Base-by-base conservation (phyloP, 2,113 vertebrate species). In the Alces alces region DNA sequence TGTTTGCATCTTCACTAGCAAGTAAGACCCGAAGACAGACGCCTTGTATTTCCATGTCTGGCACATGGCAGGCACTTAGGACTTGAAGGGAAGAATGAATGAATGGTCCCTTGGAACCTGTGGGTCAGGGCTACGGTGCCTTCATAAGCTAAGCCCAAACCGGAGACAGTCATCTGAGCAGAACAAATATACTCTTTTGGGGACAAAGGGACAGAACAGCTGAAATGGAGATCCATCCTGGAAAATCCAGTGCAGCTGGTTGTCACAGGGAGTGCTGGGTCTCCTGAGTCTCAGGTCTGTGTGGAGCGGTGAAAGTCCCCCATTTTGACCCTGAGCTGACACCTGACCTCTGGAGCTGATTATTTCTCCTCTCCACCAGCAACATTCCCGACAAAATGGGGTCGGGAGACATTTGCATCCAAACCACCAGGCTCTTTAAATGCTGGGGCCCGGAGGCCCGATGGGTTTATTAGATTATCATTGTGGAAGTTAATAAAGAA, bases 401-500 rank as follows among this genome's bases (percentile, higher is more conserved):
- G 95, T 96, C 33, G 96, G 98, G 98, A 98, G 97, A 89, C 97
- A 98, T 99, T 98, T 99, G 98, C 98, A 99, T 99, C 98, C 98
- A 98, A 99, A 98, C 64, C 98, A 97, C 96, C 98, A 98, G 97
- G 98, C 89, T 66, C 98, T 98, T 98, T 98, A 98, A 99, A 98
- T 98, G 99, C 99, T 98, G 98, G 99, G 98, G 98, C 99, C 98
- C 97, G 97, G 98, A 99, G 98, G 99, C 98, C 98, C 98, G 98
- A 99, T 99, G 99, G 99, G 99, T 99, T 98, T 99, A 99, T 99
- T 99, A 99, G 99, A 99, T 99, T 99, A 99, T 99, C 99, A 98
- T 99, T 98, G 99, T 97, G 96, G 98, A 99, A 99, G 99, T 99
- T 99, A 99, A 99, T 99, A 99, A 99, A 99, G 99, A 99, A 99